phyloP scores from a whole-genome alignment of 2,113 vertebrate genomes.

The Thamnaconus septentrionalis region DNA sequence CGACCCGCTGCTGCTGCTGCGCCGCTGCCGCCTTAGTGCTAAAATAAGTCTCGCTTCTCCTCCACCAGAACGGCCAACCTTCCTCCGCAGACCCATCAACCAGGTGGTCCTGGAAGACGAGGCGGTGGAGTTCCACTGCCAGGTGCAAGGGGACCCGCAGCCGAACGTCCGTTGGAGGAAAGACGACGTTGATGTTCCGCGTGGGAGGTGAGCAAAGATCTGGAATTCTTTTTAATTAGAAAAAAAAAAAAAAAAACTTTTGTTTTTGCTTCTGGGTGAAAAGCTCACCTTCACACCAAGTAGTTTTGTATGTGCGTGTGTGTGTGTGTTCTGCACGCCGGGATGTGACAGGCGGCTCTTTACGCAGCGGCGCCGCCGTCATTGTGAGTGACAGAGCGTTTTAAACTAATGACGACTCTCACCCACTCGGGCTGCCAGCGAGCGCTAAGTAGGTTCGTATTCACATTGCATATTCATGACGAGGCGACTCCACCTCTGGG shows the following conservation, averaged over 20 bases:
- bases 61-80: conserved; percentile 89
- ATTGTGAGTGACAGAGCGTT: conserved; percentile 38
- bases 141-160: conserved; percentile 94
- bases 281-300: too few relatives aligned
- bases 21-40: too few relatives aligned
- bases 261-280: too few relatives aligned
- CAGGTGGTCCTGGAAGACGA: conserved; percentile 97
- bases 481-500: neutral
- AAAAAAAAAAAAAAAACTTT: too few relatives aligned
- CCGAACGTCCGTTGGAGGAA: conserved; percentile 96
- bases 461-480: conserved; percentile 28
- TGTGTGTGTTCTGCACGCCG: conserved; percentile 6
- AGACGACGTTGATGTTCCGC: conserved; percentile 89
- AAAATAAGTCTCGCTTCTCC: neutral
- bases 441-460: conserved; percentile 31
- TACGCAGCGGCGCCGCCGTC: conserved; percentile 15
- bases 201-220: conserved; percentile 83
- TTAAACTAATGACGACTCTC: conserved; percentile 40
- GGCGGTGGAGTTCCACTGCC: conserved; percentile 92
- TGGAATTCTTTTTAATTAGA: too few relatives aligned
- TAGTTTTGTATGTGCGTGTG: neutral
- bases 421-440: conserved; percentile 31
- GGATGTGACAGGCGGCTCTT: conserved; percentile 41
- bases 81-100: conserved; percentile 94
- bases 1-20: neutral